Evolutionary conservation across 2,113 vertebrate species (phyloP), one percentile per base, ranked within the genome.

Genomic region (Platysteira castanea): DNA sequence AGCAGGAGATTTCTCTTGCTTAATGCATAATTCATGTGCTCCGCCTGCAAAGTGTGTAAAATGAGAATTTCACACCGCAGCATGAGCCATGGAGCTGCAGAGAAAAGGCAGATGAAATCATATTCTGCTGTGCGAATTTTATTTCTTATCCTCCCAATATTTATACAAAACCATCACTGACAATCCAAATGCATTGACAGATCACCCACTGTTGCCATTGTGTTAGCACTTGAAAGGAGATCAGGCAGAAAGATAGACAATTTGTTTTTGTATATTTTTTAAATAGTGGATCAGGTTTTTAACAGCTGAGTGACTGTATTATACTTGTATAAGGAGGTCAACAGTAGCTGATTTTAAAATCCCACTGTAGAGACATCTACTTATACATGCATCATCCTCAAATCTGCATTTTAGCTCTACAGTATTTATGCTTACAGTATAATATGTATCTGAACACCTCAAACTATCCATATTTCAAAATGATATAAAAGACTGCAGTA

Each of bases 21-120:
- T 98, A 98, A 99, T 99, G 99, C 99, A 99, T 99, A 99, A 99
- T 99, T 99, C 99, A 99, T 99, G 98, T 98, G 98, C 98, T 99
- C 98, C 97, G 98, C 98, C 99, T 99, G 99, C 99, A 99, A 99
- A 99, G 98, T 99, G 99, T 99, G 98, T 99, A 99, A 99, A 99
- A 99, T 99, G 99, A 99, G 98, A 99, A 99, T 99, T 99, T 99
- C 99, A 99, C 99, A 99, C 99, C 97, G 96, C 99, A 98, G 99
- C 99, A 98, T 98, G 98, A 99, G 99, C 98, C 98, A 98, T 97
- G 97, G 98, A 99, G 98, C 98, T 98, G 98, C 98, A 97, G 93
- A 98, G 98, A 98, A 98, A 98, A 98, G 98, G 98, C 98, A 98
- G 98, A 98, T 97, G 97, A 98, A 99, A 98, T 98, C 95, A 98